Conservation (phyloP, 2,113 vertebrate species). For the Lota lota region DNA sequence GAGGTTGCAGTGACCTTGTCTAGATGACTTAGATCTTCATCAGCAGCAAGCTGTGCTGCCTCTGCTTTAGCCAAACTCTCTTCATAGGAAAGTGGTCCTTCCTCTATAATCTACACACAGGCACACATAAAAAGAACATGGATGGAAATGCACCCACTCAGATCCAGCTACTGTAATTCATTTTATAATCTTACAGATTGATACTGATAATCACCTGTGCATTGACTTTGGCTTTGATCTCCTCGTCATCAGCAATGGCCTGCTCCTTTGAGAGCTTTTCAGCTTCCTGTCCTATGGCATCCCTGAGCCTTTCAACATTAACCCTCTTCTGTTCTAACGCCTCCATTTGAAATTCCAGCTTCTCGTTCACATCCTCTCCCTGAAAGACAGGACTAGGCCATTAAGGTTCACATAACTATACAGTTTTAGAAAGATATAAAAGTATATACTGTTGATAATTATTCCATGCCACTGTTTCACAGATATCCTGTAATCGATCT, state of each 20-base stretch:
- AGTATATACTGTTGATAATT: too few relatives aligned
- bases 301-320: conserved; percentile 80
- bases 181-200: too few relatives aligned
- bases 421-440: too few relatives aligned
- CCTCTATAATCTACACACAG: conserved; percentile 46
- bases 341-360: conserved; percentile 77
- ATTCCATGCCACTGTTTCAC: too few relatives aligned
- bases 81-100: conserved; percentile 79
- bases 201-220: too few relatives aligned
- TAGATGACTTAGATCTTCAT: conserved; percentile 80
- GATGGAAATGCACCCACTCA: too few relatives aligned
- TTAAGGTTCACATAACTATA: background rate
- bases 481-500: too few relatives aligned
- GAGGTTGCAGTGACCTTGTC: conserved; percentile 71
- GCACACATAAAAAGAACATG: background rate
- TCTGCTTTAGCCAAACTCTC: conserved; percentile 81
- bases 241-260: conserved; percentile 71
- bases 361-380: conserved; percentile 82
- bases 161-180: too few relatives aligned
- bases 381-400: conserved; percentile 31
- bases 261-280: conserved; percentile 81
- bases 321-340: conserved; percentile 81
- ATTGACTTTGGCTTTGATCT: conserved; percentile 78
- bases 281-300: conserved; percentile 76
- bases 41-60: conserved; percentile 76